Evolutionary conservation across 1,140 invertebrate genomes (phyloP).

Genomic region (Leptopilina boulardi): DNA sequence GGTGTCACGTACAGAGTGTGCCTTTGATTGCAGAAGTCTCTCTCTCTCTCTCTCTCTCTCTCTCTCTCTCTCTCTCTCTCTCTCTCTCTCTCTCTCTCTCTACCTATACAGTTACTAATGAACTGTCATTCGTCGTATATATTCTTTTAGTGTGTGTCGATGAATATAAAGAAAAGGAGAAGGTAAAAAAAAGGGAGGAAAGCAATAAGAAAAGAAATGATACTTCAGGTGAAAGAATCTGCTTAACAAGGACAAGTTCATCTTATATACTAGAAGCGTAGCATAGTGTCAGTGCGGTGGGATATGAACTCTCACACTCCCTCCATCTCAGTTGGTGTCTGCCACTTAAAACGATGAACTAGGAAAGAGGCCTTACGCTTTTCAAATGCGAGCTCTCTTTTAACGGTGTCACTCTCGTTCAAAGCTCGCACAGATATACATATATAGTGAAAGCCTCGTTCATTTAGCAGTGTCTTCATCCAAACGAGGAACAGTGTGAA

Average conservation of each 20-base stretch:
- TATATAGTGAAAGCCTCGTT: constrained; percentile 57
- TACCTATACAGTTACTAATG: constrained; percentile 26
- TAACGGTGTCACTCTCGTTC: constrained; percentile 52
- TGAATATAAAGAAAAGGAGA: too few relatives aligned
- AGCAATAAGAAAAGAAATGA: neutral
- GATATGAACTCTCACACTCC: too few relatives aligned
- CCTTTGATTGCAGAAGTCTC: constrained; percentile 9
- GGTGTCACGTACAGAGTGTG: constrained; percentile 12
- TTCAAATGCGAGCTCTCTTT: constrained; percentile 51
- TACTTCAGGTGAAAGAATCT: neutral
- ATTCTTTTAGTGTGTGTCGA: neutral
- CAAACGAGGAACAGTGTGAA: constrained; percentile 39
- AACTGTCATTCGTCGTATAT: neutral
- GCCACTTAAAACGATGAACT: constrained; percentile 41
- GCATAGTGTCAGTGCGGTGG: neutral
- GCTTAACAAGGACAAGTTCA: constrained; percentile 8
- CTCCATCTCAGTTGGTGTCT: constrained; percentile 29
- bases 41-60: too few relatives aligned
- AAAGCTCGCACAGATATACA: constrained; percentile 48
- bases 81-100: too few relatives aligned
- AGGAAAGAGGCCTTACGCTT: constrained; percentile 45
- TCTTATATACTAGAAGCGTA: neutral
- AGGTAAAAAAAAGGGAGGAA: neutral
- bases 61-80: too few relatives aligned
- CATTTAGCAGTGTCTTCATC: constrained; percentile 52